A percentile compares a stretch with the other conserved stretches of the same genome.
phyloP scores from a whole-genome alignment of 35 echinoderm and acorn worm species.

The Apostichopus californicus region DNA sequence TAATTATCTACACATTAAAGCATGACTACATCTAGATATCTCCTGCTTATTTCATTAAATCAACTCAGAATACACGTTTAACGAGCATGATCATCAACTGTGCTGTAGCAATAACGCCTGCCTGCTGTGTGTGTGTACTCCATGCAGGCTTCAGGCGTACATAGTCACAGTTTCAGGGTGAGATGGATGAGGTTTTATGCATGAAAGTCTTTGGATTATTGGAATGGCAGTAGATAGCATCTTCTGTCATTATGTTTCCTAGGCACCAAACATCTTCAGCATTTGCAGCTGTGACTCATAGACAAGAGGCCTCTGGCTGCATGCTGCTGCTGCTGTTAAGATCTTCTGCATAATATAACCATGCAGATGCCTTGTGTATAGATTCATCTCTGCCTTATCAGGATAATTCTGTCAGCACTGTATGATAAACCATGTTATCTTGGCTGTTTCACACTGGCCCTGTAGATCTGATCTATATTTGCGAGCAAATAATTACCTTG shows the following conservation, averaged over 20 bases:
- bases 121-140: background rate
- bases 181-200: background rate
- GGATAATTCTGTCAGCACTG: too few relatives aligned
- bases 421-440: too few relatives aligned
- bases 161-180: background rate
- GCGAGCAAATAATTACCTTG: too few relatives aligned
- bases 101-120: background rate
- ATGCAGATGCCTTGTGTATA: background rate
- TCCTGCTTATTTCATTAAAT: background rate
- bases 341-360: background rate
- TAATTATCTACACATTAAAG: background rate
- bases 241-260: conserved; percentile 22
- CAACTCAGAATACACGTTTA: background rate
- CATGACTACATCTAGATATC: background rate
- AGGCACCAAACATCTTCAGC: conserved; percentile 6
- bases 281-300: conserved; percentile 15
- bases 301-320: background rate
- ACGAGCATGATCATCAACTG: background rate
- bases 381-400: too few relatives aligned
- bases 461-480: too few relatives aligned
- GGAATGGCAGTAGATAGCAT: background rate
- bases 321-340: background rate
- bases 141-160: background rate
- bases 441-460: too few relatives aligned
- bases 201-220: background rate